phyloP scores from a whole-genome alignment of 2,888 invertebrate species.

The Ctena decussata region DNA sequence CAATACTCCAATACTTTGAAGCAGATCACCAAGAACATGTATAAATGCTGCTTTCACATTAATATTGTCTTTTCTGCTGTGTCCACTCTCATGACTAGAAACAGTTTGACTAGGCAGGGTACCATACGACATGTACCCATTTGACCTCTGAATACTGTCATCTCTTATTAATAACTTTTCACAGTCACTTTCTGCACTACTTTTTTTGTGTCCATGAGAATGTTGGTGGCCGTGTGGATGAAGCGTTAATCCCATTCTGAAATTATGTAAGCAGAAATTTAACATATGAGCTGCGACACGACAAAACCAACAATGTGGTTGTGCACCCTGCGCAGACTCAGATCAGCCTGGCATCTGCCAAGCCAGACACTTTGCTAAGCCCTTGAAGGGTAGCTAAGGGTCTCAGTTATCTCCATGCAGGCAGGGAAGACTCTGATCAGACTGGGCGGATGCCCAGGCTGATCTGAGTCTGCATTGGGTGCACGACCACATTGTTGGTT shows the following conservation, averaged over 20 bases:
- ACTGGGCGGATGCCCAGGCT: no score
- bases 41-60: constrained; percentile 87
- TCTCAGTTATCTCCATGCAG: no score
- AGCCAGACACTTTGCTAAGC: no score
- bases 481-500: no score
- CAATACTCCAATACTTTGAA: constrained; percentile 97
- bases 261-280: no score
- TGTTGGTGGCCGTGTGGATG: constrained; percentile 95
- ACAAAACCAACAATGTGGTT: no score
- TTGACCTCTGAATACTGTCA: neutral
- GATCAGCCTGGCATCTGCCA: no score
- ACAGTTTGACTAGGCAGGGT: neutral
- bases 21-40: constrained; percentile 98
- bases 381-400: no score
- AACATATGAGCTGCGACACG: no score
- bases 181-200: constrained; percentile 37
- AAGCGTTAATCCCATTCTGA: constrained; percentile 96
- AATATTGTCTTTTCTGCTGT: neutral
- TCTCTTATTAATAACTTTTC: neutral
- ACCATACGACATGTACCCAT: constrained; percentile 6
- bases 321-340: no score
- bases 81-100: neutral
- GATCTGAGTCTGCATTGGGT: no score
- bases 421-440: no score
- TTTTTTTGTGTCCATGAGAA: constrained; percentile 70